Percentiles rank a stretch among this genome's conserved stretches.
phyloP scores from a whole-genome alignment of 2,113 vertebrate genomes.

The Lepus timidus region DNA sequence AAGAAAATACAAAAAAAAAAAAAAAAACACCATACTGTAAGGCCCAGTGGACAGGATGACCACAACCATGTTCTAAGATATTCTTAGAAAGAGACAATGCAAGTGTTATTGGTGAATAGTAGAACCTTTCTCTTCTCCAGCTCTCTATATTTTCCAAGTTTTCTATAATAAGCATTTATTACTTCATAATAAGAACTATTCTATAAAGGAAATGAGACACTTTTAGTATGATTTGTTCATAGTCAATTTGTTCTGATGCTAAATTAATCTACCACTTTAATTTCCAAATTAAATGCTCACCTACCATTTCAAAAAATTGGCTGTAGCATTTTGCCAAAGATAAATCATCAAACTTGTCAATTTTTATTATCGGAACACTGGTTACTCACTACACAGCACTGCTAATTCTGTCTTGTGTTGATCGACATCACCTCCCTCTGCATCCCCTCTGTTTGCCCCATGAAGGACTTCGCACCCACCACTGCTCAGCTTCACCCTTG shows the following conservation, averaged over 20 bases:
- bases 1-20: neutral
- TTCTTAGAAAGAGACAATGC: slow-evolving; percentile 16
- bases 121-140: neutral
- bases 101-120: neutral
- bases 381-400: slow-evolving; percentile 34
- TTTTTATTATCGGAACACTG: slow-evolving; percentile 57
- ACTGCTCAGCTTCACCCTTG: neutral
- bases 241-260: neutral
- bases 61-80: neutral
- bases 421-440: neutral
- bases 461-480: neutral
- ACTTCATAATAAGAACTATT: slow-evolving; percentile 5
- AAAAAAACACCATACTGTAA: neutral
- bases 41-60: neutral
- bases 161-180: slow-evolving; percentile 38
- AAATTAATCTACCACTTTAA: slow-evolving; percentile 64
- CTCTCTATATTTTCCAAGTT: slow-evolving; percentile 50
- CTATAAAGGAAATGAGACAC: neutral
- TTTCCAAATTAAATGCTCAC: slow-evolving; percentile 66
- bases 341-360: slow-evolving; percentile 55
- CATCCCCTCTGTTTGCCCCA: neutral
- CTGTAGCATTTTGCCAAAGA: slow-evolving; percentile 56
- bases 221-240: slow-evolving; percentile 51
- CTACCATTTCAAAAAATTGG: slow-evolving; percentile 57
- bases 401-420: slow-evolving; percentile 42